phyloP scores from a whole-genome alignment of 2,888 invertebrate species.

The Mactromeris polynyma region DNA sequence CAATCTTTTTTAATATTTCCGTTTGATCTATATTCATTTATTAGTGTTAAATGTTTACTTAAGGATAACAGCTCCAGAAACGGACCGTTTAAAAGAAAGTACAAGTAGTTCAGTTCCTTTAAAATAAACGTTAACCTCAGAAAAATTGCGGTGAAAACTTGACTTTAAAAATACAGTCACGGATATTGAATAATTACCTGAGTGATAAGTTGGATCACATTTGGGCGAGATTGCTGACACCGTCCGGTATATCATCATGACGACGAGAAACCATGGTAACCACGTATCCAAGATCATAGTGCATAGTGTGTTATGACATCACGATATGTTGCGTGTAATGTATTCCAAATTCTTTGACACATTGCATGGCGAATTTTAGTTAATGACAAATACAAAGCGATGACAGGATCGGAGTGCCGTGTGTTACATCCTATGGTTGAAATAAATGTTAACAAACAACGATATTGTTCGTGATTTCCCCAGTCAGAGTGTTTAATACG shows the following conservation, averaged over 20 bases:
- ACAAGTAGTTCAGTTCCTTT: no score
- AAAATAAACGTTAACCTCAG: no score
- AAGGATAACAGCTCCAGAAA: no score
- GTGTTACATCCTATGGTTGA: not conserved
- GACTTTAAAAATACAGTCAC: not conserved
- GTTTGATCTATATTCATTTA: no score
- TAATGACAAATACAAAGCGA: not conserved
- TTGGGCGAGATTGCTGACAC: not conserved
- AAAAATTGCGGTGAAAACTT: no score
- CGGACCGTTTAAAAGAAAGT: no score
- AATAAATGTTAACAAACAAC: not conserved
- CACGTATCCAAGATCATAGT: conserved; percentile 16
- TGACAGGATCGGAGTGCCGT: not conserved
- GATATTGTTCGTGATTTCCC: not conserved
- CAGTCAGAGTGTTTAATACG: not conserved
- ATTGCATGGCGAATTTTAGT: not conserved
- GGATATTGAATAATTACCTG: not conserved
- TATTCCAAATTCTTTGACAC: not conserved
- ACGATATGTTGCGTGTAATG: not conserved
- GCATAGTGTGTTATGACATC: conserved; percentile 21
- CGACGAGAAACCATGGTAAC: conserved; percentile 11
- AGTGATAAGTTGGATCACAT: not conserved
- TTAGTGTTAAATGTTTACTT: no score
- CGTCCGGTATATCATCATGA: not conserved
- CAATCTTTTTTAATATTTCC: no score